Percentiles rank a stretch among this genome's conserved stretches.
phyloP scores from a whole-genome alignment of 1,140 invertebrate genomes.

The Hypsibius dujardini region DNA sequence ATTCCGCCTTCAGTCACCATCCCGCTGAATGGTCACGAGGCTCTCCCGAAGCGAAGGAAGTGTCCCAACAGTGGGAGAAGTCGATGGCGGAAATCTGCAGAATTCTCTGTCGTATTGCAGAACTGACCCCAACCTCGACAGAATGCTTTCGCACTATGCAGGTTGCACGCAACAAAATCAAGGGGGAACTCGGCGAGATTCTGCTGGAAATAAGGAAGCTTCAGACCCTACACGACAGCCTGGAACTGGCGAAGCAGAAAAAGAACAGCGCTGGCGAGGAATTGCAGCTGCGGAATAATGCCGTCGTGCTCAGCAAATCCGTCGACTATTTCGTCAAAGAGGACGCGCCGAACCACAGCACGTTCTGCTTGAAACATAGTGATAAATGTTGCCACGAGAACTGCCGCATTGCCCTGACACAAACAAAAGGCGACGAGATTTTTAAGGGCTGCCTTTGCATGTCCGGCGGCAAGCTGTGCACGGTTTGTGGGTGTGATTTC shows the following conservation, averaged over 20 bases:
- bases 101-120: background rate
- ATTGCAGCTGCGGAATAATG: background rate
- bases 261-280: background rate
- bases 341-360: background rate
- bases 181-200: background rate
- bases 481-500: background rate
- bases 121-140: background rate
- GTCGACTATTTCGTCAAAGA: background rate
- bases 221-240: background rate
- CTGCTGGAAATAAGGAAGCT: conserved; percentile 1
- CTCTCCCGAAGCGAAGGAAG: background rate
- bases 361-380: background rate
- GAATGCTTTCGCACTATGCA: background rate
- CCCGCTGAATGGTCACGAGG: background rate
- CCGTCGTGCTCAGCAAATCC: background rate
- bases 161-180: background rate
- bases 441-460: background rate
- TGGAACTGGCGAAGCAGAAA: background rate
- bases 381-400: background rate
- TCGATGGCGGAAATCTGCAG: background rate
- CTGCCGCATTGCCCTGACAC: background rate
- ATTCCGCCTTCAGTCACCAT: background rate
- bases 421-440: background rate
- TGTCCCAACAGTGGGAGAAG: background rate
- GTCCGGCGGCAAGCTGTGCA: background rate